Conservation (phyloP, 2,113 vertebrate species). For the Microtus ochrogaster region DNA sequence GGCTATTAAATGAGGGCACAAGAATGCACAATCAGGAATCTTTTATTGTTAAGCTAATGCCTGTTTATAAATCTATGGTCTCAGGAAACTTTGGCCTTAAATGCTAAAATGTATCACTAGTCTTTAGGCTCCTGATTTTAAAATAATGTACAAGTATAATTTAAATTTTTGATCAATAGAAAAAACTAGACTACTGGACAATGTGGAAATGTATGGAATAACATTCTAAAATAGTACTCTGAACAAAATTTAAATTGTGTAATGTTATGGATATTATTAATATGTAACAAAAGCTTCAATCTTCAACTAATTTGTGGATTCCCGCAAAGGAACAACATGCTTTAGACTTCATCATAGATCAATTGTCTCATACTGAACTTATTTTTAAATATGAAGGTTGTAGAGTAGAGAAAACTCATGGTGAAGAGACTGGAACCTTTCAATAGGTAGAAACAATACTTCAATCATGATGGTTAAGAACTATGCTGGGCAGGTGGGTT, state of each 20-base stretch:
- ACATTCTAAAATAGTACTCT: background rate
- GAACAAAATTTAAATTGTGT: background rate
- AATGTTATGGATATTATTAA: background rate
- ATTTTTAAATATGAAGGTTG: background rate
- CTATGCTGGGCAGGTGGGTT: background rate
- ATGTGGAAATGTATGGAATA: background rate
- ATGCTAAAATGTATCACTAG: background rate
- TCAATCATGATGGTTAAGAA: background rate
- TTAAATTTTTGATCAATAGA: background rate
- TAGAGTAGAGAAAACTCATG: background rate
- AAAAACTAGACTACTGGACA: background rate
- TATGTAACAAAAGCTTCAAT: background rate
- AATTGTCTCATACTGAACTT: background rate
- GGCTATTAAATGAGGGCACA: background rate
- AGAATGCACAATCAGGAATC: background rate
- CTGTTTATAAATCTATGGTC: background rate
- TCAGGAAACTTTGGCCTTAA: background rate
- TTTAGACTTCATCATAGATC: background rate
- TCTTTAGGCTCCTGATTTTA: background rate
- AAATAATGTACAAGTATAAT: background rate
- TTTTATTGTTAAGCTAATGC: conserved; percentile 6
- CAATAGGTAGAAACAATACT: no score
- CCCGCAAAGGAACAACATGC: background rate
- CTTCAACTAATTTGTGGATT: background rate
- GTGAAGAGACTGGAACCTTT: background rate